Evolutionary conservation across 2,113 vertebrate species (phyloP).

Genomic region (Anolis sagrei): DNA sequence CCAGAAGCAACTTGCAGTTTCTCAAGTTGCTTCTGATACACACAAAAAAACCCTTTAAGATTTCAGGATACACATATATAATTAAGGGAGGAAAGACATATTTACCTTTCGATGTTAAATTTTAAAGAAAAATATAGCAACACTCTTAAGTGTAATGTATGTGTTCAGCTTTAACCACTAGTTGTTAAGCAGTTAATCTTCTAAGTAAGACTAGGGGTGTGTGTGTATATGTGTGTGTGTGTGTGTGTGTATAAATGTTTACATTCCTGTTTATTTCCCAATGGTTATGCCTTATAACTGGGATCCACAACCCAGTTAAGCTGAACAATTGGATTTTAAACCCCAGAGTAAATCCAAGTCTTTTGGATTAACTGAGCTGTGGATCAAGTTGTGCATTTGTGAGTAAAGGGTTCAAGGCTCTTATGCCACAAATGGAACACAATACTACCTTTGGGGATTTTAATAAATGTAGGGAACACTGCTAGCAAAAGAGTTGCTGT

Average conservation of each 20-base stretch:
- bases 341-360: not conserved
- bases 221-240: no score
- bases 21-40: no score
- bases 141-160: not conserved
- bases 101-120: not conserved
- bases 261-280: constrained; percentile 63
- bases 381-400: constrained; percentile 44
- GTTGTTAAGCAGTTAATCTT: constrained; percentile 56
- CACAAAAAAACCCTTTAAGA: not conserved
- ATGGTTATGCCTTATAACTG: constrained; percentile 44
- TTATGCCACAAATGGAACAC: constrained; percentile 80
- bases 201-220: constrained; percentile 50
- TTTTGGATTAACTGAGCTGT: constrained; percentile 20
- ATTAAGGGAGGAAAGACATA: constrained; percentile 39
- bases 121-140: not conserved
- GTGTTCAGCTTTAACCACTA: constrained; percentile 42
- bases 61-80: not conserved
- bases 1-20: no score
- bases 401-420: constrained; percentile 77
- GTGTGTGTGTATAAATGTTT: constrained; percentile 40
- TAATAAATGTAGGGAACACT: constrained; percentile 97
- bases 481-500: constrained; percentile 98
- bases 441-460: constrained; percentile 90
- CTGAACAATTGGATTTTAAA: not conserved
- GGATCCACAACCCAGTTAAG: constrained; percentile 3